Evolutionary conservation across 2,888 invertebrate genomes (phyloP).

Genomic region (Apamea crenata): DNA sequence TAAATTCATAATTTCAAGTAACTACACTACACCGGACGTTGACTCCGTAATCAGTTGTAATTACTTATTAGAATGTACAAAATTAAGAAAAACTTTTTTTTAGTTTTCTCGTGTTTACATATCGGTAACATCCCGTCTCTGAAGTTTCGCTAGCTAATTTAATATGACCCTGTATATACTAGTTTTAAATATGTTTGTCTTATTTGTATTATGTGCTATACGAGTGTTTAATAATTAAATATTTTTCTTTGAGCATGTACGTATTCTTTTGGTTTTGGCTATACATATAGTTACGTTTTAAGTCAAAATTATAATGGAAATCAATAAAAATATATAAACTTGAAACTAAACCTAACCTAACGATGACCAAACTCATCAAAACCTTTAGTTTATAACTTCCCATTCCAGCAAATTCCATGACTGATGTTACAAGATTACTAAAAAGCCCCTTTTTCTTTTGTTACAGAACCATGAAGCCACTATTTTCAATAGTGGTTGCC

Average conservation of each 20-base stretch:
- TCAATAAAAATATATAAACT: neutral
- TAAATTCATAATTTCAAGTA: too few relatives aligned
- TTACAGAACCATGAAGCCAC: slow-evolving; percentile 89
- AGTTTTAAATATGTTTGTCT: too few relatives aligned
- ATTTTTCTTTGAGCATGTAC: neutral
- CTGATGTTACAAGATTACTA: neutral
- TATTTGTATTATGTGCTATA: too few relatives aligned
- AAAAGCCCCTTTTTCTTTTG: slow-evolving; percentile 66
- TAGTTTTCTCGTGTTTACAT: too few relatives aligned
- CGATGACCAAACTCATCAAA: neutral
- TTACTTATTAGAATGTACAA: too few relatives aligned
- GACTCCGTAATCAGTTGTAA: too few relatives aligned
- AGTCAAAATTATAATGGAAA: neutral
- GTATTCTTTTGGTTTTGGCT: neutral
- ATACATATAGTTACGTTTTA: neutral
- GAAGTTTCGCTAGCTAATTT: too few relatives aligned
- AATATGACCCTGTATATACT: too few relatives aligned
- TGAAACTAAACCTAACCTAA: neutral
- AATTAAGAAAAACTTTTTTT: too few relatives aligned
- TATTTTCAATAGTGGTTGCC: slow-evolving; percentile 84
- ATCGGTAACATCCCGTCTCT: too few relatives aligned
- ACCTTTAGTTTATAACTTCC: neutral
- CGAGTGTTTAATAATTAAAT: too few relatives aligned
- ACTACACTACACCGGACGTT: too few relatives aligned
- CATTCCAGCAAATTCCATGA: neutral